Conservation (phyloP, 2,113 vertebrate genomes). For the Eurystomus gularis region DNA sequence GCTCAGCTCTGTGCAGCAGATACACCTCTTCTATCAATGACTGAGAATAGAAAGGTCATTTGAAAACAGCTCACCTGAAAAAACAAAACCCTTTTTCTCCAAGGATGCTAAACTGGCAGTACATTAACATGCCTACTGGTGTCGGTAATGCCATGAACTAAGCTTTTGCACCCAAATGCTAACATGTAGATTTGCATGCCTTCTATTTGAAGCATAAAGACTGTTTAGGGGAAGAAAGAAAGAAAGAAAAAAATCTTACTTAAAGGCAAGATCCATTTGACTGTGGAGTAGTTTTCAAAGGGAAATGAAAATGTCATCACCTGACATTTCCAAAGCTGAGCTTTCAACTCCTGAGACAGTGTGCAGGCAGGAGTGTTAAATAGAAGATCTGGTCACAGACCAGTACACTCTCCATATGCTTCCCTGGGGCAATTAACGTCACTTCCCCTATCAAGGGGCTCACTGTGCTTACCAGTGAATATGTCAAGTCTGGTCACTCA, state of each 20-base stretch:
- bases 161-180: neutral
- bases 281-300: conserved; percentile 29
- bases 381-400: conserved; percentile 11
- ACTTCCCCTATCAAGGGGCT: neutral
- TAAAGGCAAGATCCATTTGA: neutral
- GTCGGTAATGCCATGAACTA: neutral
- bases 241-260: neutral
- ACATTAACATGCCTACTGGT: neutral
- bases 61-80: neutral
- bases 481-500: conserved; percentile 84
- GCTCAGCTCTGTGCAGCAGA: neutral
- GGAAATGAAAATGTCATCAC: conserved; percentile 57
- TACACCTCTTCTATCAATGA: neutral
- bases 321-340: conserved; percentile 57
- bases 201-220: neutral
- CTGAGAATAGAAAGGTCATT: neutral
- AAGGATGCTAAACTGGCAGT: neutral
- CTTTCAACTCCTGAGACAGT: conserved; percentile 33
- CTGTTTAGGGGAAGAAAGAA: neutral
- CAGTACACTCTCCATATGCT: neutral
- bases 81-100: neutral
- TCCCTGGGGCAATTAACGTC: neutral
- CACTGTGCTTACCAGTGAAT: conserved; percentile 80
- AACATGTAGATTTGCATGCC: neutral
- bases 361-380: conserved; percentile 22